Evolutionary conservation across 2,888 invertebrate genomes (phyloP).

Genomic region (Melikaiella ostensackeni): DNA sequence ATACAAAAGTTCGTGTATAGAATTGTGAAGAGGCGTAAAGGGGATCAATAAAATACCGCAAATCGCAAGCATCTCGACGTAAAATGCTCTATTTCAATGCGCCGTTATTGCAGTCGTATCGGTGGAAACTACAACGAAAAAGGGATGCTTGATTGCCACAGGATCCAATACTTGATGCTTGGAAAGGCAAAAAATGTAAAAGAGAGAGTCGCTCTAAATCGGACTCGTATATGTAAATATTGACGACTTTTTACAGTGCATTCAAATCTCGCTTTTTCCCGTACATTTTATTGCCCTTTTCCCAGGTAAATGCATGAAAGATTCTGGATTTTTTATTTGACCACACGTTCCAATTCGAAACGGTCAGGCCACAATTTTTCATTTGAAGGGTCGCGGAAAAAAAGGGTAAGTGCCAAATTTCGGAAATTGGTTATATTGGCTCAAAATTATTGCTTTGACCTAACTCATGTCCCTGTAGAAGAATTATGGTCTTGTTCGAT

Average conservation of each 20-base stretch:
- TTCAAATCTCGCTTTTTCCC: background rate
- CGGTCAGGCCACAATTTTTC: too few relatives aligned
- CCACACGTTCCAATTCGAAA: background rate
- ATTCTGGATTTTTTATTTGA: background rate
- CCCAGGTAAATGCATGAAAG: background rate
- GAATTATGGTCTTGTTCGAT: too few relatives aligned
- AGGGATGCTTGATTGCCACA: constrained; percentile 19
- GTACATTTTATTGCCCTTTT: background rate
- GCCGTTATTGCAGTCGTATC: constrained; percentile 4
- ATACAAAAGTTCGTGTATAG: too few relatives aligned
- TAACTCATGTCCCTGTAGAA: too few relatives aligned
- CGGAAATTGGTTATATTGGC: too few relatives aligned
- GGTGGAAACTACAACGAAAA: background rate
- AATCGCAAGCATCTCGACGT: background rate
- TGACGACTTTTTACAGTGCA: background rate
- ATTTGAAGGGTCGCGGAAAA: too few relatives aligned
- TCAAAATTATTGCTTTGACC: too few relatives aligned
- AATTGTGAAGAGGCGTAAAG: constrained; percentile 6
- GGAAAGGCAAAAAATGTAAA: constrained; percentile 2
- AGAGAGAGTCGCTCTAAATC: background rate
- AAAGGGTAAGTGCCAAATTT: too few relatives aligned
- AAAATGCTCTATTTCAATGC: constrained; percentile 8
- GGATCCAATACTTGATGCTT: background rate
- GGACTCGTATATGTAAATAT: constrained; percentile 5
- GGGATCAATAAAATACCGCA: constrained; percentile 6